These are phyloP conservation scores for Drosophila silvestris DNA, from an alignment of 2,888 invertebrate genomes.

Conservation along the genomic window DNA sequence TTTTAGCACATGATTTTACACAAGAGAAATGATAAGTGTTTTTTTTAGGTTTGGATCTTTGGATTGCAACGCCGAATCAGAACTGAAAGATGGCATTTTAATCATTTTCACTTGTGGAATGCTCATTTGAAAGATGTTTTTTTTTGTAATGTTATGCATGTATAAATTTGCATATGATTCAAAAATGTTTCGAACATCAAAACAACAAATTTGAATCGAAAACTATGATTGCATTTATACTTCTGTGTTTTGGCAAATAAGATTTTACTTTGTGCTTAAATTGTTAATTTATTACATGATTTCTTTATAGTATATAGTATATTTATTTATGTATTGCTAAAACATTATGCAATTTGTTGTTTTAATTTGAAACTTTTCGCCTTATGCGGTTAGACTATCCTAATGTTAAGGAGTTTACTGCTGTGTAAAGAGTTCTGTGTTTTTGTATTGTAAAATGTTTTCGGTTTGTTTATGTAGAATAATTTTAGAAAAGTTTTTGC, in stretches of 20 bases:
- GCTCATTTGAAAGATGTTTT: constrained; percentile 42
- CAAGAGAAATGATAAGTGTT: constrained; percentile 52
- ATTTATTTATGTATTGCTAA: constrained; percentile 29
- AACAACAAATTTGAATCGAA: constrained; percentile 30
- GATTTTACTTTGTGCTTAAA: constrained; percentile 59
- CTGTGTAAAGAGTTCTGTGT: constrained; percentile 33
- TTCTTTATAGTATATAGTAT: constrained; percentile 36
- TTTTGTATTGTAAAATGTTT: constrained; percentile 55
- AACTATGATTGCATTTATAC: constrained; percentile 42
- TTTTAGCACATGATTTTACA: constrained; percentile 59
- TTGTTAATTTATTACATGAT: constrained; percentile 48
- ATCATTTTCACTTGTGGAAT: constrained; percentile 66
- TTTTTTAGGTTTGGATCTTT: constrained; percentile 66
- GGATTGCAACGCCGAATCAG: constrained; percentile 59
- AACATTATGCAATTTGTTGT: constrained; percentile 20
- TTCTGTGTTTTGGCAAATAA: constrained; percentile 60
- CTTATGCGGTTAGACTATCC: constrained; percentile 45
- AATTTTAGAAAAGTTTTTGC: constrained; percentile 65
- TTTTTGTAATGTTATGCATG: constrained; percentile 22
- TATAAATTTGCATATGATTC: constrained; percentile 10
- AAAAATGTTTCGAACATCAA: constrained; percentile 23
- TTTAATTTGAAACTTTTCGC: constrained; percentile 58
- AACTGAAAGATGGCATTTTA: constrained; percentile 47
- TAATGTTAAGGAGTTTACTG: constrained; percentile 52
- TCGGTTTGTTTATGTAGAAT: constrained; percentile 59